phyloP scores from a whole-genome alignment of 1,140 invertebrate species.

The Lucilia cuprina region DNA sequence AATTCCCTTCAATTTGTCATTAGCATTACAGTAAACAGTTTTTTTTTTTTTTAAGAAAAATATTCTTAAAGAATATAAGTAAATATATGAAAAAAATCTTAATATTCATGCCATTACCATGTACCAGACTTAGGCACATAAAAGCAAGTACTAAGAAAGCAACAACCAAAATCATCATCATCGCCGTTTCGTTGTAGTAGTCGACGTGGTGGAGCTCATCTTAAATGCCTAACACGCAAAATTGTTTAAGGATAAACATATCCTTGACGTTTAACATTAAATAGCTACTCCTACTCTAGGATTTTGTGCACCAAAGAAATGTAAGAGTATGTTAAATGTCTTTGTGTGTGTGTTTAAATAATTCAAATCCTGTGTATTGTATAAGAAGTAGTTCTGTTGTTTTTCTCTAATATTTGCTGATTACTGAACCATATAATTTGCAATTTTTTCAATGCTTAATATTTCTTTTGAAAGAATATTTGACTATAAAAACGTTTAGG shows the following conservation, averaged over 20 bases:
- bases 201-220: background rate
- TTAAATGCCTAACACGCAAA: conserved; percentile 17
- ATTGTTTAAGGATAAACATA: conserved; percentile 15
- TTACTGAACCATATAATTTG: conserved; percentile 11
- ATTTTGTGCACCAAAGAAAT: background rate
- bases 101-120: conserved; percentile 2
- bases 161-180: too few species aligned
- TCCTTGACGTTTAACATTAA: conserved; percentile 1
- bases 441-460: background rate
- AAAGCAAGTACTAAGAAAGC: background rate
- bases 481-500: too few species aligned
- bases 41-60: background rate
- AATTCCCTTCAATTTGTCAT: background rate
- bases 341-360: background rate
- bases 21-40: background rate
- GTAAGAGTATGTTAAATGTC: background rate
- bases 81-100: background rate
- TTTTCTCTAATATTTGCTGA: background rate
- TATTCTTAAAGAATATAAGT: background rate
- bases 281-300: background rate
- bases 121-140: background rate
- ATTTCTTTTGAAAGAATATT: too few species aligned
- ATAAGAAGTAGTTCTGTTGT: background rate
- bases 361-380: too few species aligned
- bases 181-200: background rate